phyloP scores from a whole-genome alignment of 2,113 vertebrate genomes.

The Carlito syrichta region DNA sequence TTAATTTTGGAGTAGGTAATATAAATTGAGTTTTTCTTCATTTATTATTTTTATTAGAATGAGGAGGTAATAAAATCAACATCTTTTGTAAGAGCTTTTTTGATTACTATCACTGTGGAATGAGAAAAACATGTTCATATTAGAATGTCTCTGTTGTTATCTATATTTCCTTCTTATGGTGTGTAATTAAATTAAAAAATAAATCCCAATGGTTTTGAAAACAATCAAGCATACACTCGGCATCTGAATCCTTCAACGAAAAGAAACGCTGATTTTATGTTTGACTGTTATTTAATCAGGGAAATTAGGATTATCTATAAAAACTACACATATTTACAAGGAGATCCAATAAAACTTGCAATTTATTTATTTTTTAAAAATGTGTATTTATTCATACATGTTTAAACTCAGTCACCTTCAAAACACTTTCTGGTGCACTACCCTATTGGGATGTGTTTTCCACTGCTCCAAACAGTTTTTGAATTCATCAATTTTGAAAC shows the following conservation, averaged over 20 bases:
- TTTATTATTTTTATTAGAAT: not conserved
- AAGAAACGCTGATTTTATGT: not conserved
- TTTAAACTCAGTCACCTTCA: too few species aligned
- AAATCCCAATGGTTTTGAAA: not conserved
- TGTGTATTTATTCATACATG: too few species aligned
- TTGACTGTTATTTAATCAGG: not conserved
- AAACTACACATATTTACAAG: rapidly evolving
- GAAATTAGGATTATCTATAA: not conserved
- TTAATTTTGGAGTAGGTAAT: not conserved
- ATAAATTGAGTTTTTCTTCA: not conserved
- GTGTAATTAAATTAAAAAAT: not conserved
- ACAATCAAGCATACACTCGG: not conserved
- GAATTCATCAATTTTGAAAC: too few species aligned
- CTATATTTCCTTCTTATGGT: not conserved
- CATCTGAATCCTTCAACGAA: not conserved
- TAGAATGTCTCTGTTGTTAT: not conserved
- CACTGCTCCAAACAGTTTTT: too few species aligned
- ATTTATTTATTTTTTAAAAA: too few species aligned
- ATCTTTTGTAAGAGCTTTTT: not conserved
- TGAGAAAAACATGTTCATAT: not conserved
- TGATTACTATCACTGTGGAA: not conserved
- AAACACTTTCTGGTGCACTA: too few species aligned
- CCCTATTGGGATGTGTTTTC: too few species aligned
- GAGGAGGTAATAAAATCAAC: not conserved
- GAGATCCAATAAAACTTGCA: too few species aligned